A percentile compares a stretch with the other conserved stretches of the same genome.
Conservation (phyloP, 2,888 invertebrate species). For the Heliothis peltigera region DNA sequence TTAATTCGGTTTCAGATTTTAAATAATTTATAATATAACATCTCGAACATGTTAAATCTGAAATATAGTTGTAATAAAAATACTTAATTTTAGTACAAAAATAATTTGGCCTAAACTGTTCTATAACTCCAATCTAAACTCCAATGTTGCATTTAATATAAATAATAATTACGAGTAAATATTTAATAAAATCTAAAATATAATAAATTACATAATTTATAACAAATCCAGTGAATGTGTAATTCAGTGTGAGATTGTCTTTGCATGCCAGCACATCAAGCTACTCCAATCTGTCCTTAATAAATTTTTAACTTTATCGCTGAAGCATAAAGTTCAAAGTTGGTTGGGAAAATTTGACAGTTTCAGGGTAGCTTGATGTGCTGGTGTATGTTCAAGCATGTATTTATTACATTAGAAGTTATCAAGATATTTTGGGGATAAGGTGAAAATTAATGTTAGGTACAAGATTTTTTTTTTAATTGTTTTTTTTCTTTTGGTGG, state of each 20-base stretch:
- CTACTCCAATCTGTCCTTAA: too few species aligned
- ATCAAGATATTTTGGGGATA: constrained; percentile 1
- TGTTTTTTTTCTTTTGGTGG: too few species aligned
- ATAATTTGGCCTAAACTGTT: constrained; percentile 56
- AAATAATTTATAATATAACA: constrained; percentile 3
- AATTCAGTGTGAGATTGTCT: constrained; percentile 42
- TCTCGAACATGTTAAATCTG: constrained; percentile 1
- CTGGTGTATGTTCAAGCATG: too few species aligned
- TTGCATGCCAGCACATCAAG: too few species aligned
- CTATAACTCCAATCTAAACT: constrained; percentile 52
- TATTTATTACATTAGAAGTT: constrained; percentile 22
- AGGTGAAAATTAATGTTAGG: background rate
- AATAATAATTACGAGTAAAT: constrained; percentile 34
- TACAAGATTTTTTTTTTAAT: too few species aligned
- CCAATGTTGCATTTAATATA: constrained; percentile 51
- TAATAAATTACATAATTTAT: constrained; percentile 3
- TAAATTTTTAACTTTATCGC: too few species aligned
- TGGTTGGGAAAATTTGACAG: too few species aligned
- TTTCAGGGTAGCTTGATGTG: too few species aligned
- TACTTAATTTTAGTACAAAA: constrained; percentile 36
- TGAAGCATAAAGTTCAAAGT: too few species aligned
- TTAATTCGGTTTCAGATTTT: constrained; percentile 20
- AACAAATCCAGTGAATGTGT: constrained; percentile 39
- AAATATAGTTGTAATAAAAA: constrained; percentile 1
- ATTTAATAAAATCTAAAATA: constrained; percentile 19